phyloP scores from a whole-genome alignment of 2,113 vertebrate genomes.

The Varanus salvator region DNA sequence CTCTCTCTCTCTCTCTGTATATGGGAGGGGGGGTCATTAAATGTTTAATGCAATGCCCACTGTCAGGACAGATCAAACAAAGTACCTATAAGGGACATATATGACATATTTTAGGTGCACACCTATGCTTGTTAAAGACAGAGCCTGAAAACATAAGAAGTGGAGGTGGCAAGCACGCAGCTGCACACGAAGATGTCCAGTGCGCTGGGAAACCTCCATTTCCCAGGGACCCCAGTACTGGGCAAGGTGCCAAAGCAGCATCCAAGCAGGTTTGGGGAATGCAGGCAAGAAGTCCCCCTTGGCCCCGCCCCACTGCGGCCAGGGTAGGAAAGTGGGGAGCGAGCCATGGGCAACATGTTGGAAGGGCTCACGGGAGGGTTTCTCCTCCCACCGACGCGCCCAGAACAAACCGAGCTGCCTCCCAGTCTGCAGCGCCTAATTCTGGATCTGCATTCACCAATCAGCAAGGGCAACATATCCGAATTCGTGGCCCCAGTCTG shows the following conservation, averaged over 20 bases:
- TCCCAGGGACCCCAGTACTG: background rate
- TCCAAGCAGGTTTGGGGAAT: background rate
- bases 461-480: background rate
- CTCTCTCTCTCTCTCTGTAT: too few relatives aligned
- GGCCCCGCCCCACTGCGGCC: background rate
- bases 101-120: background rate
- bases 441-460: background rate
- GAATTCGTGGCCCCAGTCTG: background rate
- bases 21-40: too few relatives aligned
- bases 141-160: background rate
- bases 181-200: background rate
- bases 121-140: background rate
- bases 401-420: background rate
- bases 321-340: background rate
- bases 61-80: background rate
- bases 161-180: background rate
- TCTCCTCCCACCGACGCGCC: background rate
- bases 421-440: background rate
- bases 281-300: background rate
- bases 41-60: background rate
- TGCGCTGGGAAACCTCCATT: background rate
- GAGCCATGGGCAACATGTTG: background rate
- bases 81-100: background rate
- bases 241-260: background rate
- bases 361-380: background rate